Evolutionary conservation across 2,113 vertebrate genomes (phyloP), one percentile per base, ranked within the genome.

Genomic region (Austrofundulus limnaeus): DNA sequence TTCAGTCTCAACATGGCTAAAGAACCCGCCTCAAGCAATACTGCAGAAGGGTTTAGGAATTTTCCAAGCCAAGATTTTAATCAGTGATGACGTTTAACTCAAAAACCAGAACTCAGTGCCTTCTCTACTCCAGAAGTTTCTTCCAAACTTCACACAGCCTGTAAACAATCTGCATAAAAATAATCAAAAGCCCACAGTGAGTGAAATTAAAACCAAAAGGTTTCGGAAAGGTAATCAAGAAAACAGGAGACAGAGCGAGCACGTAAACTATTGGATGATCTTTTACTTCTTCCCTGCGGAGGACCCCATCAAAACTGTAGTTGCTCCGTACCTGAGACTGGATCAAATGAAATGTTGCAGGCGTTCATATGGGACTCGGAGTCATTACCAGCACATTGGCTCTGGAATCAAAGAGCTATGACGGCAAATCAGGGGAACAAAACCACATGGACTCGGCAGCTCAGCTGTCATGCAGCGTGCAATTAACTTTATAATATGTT

Each of bases 401-500:
- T 86, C 81, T 72, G 41, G 72, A 77, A 72, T 84, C 61, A 62
- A 61, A 73, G 68, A 39, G 75, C 79, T 57, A 71, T 31, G 19
- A 66, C 57, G 17, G 72, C 66, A 69, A 82, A 81, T 45, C 81
- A 75, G 73, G 67, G 74, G 59, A 63, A 77, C 66, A 76, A 73
- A 83, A 75, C 77, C 83, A 2, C 74, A 69, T 80, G 87, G 87
- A 83, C 72, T 80, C 25, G 28, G 41, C 16, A 0, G 80, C 75
- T 62, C 72, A 55, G 75, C 78, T 78, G 82, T 72, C 84, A 85
- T 72, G 75, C 83, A 70, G 73, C 23, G 66, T 71, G 77, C 83
- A 89, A 90, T 92, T 89, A 90, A 81, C 84, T 85, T 86, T 82
- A 77, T 85, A 84, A 91, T 90, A 65, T 79, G 82, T 87, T 89